Percentiles rank a stretch among this genome's conserved stretches.
These are phyloP conservation scores for Plusia festucae DNA, from an alignment of 2,888 invertebrate species.

Conservation along the genomic window DNA sequence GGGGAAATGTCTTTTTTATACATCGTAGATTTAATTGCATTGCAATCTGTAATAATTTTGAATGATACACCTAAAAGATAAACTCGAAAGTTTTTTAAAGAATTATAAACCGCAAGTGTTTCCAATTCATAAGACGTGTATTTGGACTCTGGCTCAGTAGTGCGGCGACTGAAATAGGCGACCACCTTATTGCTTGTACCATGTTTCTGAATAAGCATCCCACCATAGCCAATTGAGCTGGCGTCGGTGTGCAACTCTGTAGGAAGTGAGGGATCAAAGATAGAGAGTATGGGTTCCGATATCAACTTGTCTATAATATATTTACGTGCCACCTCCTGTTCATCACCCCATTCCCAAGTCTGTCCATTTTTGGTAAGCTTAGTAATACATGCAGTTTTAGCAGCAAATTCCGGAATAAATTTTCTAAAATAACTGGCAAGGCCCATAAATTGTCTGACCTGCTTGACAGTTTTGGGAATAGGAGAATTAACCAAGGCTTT, in stretches of 20 bases:
- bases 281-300: conserved; percentile 22
- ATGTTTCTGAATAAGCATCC: conserved; percentile 5
- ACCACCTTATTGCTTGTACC: conserved; percentile 8
- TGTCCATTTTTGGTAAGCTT: conserved; percentile 39
- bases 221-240: conserved; percentile 8
- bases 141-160: conserved; percentile 2
- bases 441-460: conserved; percentile 42
- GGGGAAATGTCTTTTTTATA: background rate
- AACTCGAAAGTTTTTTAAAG: background rate
- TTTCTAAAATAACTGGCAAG: background rate
- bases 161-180: conserved; percentile 8
- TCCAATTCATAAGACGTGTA: background rate
- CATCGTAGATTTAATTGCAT: background rate
- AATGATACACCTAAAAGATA: background rate
- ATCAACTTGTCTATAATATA: conserved; percentile 38
- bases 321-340: conserved; percentile 53
- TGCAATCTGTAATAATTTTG: background rate
- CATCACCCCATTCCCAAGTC: conserved; percentile 45
- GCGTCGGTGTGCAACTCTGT: conserved; percentile 14
- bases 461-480: conserved; percentile 27
- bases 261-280: conserved; percentile 24
- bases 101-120: too few species aligned
- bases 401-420: background rate
- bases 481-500: conserved; percentile 23
- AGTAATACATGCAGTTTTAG: conserved; percentile 47